Conservation (phyloP, 2,888 invertebrate species). For the Candidula unifasciata region DNA sequence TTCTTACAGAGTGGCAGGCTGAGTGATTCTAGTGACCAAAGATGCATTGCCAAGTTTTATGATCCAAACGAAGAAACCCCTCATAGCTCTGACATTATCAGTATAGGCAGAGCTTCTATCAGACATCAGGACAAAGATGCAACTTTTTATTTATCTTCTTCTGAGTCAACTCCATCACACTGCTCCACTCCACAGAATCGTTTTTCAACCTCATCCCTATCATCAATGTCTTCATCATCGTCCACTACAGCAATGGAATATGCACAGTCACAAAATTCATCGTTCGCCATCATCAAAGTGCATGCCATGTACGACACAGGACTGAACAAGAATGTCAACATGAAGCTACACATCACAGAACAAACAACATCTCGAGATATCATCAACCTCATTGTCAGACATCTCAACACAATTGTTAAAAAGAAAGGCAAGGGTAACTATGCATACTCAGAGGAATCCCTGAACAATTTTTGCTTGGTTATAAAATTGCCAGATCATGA, state of each 20-base stretch:
- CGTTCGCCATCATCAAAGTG: constrained; percentile 83
- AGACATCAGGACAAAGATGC: not conserved
- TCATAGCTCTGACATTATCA: constrained; percentile 40
- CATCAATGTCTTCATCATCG: constrained; percentile 33
- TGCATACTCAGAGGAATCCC: constrained; percentile 84
- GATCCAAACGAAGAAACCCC: constrained; percentile 70
- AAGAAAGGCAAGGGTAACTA: constrained; percentile 85
- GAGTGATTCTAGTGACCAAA: constrained; percentile 71
- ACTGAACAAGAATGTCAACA: constrained; percentile 92
- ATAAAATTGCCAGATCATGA: constrained; percentile 97
- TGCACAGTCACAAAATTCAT: not conserved
- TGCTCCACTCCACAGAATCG: not conserved
- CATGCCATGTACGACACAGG: constrained; percentile 98
- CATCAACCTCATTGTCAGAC: constrained; percentile 95
- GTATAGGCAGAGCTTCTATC: not conserved
- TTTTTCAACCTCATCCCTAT: constrained; percentile 30
- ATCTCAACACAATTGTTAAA: constrained; percentile 84
- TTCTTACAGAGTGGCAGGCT: constrained; percentile 57
- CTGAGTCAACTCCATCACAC: constrained; percentile 16
- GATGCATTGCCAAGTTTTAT: constrained; percentile 73
- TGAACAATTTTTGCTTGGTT: constrained; percentile 93
- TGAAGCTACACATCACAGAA: constrained; percentile 94
- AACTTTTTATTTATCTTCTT: not conserved
- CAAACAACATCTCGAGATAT: constrained; percentile 96
- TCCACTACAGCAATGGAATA: constrained; percentile 27